A percentile compares a stretch with the other conserved stretches of the same genome.
phyloP scores from a whole-genome alignment of 1,140 invertebrate species.

The Amphibalanus amphitrite region DNA sequence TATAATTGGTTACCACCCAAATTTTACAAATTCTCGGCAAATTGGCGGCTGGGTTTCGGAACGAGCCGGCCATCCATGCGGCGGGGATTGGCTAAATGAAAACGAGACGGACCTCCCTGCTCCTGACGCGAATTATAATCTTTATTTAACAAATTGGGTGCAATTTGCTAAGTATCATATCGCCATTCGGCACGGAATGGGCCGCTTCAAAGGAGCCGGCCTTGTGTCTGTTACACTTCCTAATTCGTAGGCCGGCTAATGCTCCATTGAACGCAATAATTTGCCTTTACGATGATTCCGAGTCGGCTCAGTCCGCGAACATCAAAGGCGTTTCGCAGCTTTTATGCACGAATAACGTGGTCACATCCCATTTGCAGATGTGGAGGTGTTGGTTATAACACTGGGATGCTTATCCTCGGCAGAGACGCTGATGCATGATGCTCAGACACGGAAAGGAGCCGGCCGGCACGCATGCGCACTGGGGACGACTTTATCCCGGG shows the following conservation, averaged over 20 bases:
- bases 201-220: neutral
- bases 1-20: neutral
- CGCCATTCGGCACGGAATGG: neutral
- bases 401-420: neutral
- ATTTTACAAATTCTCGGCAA: neutral
- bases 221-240: neutral
- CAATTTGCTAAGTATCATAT: constrained; percentile 2
- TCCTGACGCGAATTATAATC: neutral
- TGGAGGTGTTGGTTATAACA: neutral
- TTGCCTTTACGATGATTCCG: neutral
- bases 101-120: neutral
- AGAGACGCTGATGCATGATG: neutral
- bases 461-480: neutral
- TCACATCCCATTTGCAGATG: constrained; percentile 8
- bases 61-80: neutral
- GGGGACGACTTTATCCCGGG: neutral
- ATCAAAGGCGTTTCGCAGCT: constrained; percentile 5
- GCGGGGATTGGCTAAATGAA: neutral
- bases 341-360: constrained; percentile 9
- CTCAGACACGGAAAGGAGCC: neutral
- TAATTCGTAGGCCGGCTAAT: neutral
- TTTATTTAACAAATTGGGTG: neutral
- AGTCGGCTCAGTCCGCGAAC: neutral
- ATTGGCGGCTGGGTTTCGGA: neutral
- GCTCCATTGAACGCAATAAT: neutral